Evolutionary conservation across 2,797 vertebrate genomes (phyloP).

Genomic region (Melanotaenia trifasciata): DNA sequence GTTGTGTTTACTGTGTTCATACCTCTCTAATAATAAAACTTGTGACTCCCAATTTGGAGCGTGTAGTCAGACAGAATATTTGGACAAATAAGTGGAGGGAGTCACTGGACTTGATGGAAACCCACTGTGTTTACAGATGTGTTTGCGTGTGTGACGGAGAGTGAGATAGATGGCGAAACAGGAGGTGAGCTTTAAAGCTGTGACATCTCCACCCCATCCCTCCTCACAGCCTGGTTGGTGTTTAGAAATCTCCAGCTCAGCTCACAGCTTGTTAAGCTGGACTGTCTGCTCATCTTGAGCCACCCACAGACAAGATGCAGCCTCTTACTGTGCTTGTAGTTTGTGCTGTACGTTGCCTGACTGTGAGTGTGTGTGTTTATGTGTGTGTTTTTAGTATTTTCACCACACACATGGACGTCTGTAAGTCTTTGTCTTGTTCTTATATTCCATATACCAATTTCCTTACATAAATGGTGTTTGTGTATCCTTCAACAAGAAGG

Average conservation of each 20-base stretch:
- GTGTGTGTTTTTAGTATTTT: not conserved
- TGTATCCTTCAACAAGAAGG: slow-evolving; percentile 21
- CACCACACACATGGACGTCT: slow-evolving; percentile 5
- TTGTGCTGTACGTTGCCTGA: slow-evolving; percentile 4
- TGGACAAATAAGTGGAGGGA: not conserved
- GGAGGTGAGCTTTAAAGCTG: slow-evolving; percentile 23
- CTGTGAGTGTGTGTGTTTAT: not conserved
- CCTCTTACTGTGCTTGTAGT: slow-evolving; percentile 33
- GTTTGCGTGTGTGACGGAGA: slow-evolving; percentile 23
- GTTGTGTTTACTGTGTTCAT: too few species aligned
- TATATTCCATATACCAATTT: slow-evolving; percentile 40
- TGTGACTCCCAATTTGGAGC: not conserved
- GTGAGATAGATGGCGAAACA: slow-evolving; percentile 5
- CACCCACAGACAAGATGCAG: slow-evolving; percentile 57
- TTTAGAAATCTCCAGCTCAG: slow-evolving; percentile 39
- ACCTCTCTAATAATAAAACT: not conserved
- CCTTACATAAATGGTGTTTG: slow-evolving; percentile 36
- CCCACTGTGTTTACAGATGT: slow-evolving; percentile 18
- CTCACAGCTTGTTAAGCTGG: slow-evolving; percentile 49
- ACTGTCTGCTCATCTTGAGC: slow-evolving; percentile 55
- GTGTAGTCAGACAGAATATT: slow-evolving; percentile 2
- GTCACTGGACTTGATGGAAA: slow-evolving; percentile 15
- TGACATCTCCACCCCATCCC: not conserved
- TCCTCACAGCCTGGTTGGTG: slow-evolving; percentile 1
- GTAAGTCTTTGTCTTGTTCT: slow-evolving; percentile 26